phyloP scores from a whole-genome alignment of 2,113 vertebrate species.

The Chaetodon auriga region DNA sequence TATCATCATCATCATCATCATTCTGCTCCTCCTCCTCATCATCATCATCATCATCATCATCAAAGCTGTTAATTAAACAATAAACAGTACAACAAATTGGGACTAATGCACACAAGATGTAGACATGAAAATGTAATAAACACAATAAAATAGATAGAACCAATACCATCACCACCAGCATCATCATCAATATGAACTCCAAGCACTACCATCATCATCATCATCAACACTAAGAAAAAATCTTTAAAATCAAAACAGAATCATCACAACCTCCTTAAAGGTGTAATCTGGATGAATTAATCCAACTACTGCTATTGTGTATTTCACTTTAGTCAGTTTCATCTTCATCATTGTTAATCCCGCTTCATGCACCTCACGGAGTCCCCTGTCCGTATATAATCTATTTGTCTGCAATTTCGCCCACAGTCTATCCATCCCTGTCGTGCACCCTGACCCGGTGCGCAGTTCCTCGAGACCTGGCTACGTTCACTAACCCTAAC shows the following conservation, averaged over 20 bases:
- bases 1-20: no score
- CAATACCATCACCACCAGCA: background rate
- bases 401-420: background rate
- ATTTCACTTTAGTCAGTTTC: background rate
- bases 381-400: background rate
- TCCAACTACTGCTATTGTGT: no score
- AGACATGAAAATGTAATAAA: background rate
- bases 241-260: background rate
- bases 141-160: no score
- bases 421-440: background rate
- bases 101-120: background rate
- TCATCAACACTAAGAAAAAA: background rate
- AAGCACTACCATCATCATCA: background rate
- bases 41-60: no score
- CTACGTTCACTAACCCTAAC: slow-evolving; percentile 2
- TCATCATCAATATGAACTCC: background rate
- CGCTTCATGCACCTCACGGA: background rate
- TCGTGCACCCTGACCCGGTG: slow-evolving; percentile 41
- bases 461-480: background rate
- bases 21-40: no score
- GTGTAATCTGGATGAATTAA: background rate
- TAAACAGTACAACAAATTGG: no score
- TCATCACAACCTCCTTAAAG: background rate
- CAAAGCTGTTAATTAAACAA: no score
- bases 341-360: background rate